Evolutionary conservation across 2,113 vertebrate genomes (phyloP).

Genomic region (Ivindomyrus marchei): DNA sequence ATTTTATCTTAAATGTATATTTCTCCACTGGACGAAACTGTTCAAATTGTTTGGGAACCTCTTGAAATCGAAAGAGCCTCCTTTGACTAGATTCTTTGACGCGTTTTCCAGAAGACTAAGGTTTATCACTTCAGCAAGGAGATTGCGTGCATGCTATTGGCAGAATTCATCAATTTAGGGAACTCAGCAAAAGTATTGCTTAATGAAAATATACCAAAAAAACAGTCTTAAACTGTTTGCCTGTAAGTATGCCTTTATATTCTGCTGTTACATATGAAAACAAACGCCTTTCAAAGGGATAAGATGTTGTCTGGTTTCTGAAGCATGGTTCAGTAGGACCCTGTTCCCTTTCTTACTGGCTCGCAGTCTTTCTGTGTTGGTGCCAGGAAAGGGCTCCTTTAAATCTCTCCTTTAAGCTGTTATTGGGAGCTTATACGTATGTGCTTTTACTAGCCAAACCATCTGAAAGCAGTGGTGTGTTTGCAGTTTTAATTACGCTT

Average conservation of each 20-base stretch:
- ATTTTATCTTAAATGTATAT: neutral
- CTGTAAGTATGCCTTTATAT: neutral
- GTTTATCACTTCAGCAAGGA: neutral
- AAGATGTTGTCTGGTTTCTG: neutral
- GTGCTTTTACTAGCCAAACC: neutral
- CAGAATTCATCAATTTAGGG: neutral
- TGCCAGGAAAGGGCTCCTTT: neutral
- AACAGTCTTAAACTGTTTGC: neutral
- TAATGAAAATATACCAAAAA: neutral
- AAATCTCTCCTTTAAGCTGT: neutral
- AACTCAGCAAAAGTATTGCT: neutral
- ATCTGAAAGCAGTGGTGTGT: neutral
- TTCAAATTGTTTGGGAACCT: neutral
- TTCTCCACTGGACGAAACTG: neutral
- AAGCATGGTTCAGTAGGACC: neutral
- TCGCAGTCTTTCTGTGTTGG: neutral
- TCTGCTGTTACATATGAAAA: neutral
- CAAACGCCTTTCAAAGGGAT: neutral
- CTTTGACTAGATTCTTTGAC: neutral
- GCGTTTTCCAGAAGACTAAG: neutral
- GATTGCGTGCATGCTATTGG: neutral
- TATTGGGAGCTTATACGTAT: neutral
- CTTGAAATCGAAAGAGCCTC: neutral
- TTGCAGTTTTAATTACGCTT: neutral
- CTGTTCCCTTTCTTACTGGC: neutral